phyloP scores from a whole-genome alignment of 2,113 vertebrate species.

The Alces alces region DNA sequence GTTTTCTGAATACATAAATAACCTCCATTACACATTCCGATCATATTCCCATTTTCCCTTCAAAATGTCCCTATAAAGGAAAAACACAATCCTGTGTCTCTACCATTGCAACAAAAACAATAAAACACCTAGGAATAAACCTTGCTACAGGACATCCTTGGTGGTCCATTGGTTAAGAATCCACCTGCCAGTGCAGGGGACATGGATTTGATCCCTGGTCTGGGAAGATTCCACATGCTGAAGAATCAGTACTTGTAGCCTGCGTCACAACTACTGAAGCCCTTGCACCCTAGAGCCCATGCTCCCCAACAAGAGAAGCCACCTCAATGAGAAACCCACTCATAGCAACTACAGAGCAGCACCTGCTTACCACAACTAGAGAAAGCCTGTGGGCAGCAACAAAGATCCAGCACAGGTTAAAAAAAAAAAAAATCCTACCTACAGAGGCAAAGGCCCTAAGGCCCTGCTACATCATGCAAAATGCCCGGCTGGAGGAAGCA shows the following conservation, averaged over 20 bases:
- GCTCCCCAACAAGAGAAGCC: not conserved
- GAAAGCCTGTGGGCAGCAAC: not conserved
- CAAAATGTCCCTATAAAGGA: not conserved
- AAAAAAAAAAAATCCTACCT: not conserved
- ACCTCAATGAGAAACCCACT: not conserved
- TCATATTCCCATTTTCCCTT: slow-evolving; percentile 26
- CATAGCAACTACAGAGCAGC: not conserved
- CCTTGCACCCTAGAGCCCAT: not conserved
- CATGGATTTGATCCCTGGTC: not conserved
- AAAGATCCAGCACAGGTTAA: not conserved
- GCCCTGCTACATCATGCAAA: not conserved
- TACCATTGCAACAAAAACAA: not conserved
- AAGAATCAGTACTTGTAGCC: not conserved
- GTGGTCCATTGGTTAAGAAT: not conserved
- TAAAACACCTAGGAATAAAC: not conserved
- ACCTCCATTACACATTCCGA: not conserved
- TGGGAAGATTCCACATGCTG: not conserved
- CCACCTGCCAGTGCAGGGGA: not conserved
- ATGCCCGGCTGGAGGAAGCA: not conserved
- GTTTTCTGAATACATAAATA: not conserved
- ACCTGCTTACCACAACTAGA: not conserved
- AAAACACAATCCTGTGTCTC: not conserved
- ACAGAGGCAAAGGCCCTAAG: not conserved
- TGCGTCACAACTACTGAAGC: not conserved
- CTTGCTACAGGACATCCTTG: not conserved